These are phyloP conservation scores for Eledone cirrhosa DNA, from an alignment of 2,888 invertebrate genomes.

Conservation along the genomic window DNA sequence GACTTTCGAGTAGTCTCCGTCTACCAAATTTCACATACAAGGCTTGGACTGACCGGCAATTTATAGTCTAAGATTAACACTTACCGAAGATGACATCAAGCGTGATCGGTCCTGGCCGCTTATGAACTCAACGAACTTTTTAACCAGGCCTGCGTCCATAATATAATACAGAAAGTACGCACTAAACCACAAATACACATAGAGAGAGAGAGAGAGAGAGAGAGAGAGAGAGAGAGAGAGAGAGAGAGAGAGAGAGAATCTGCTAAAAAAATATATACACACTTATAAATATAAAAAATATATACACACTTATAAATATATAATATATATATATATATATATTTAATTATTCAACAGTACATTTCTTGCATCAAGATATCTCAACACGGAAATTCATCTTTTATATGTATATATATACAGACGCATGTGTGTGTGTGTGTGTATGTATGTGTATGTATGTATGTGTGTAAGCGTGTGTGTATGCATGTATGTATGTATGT, in stretches of 20 bases:
- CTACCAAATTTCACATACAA: no score
- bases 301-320: not conserved
- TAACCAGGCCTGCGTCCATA: not conserved
- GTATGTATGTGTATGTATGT: not conserved
- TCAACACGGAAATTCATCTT: no score
- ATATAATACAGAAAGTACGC: not conserved
- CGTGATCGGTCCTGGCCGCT: no score
- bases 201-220: not conserved
- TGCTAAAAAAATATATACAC: not conserved
- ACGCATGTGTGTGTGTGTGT: not conserved
- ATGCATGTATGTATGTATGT: not conserved
- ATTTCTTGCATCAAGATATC: no score
- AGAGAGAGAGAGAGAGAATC: slow-evolving; percentile 6
- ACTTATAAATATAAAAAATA: not conserved
- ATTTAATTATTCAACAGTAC: no score
- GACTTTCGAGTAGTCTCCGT: no score
- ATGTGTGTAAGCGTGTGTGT: not conserved
- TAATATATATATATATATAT: not conserved
- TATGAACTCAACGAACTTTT: not conserved
- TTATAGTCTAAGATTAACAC: no score
- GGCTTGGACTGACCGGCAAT: no score
- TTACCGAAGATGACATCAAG: no score
- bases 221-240: not conserved
- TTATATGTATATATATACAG: no score
- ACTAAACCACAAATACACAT: not conserved